Base-by-base conservation (phyloP, 2,888 invertebrate species). In the Tryphoninae sp. region DNA sequence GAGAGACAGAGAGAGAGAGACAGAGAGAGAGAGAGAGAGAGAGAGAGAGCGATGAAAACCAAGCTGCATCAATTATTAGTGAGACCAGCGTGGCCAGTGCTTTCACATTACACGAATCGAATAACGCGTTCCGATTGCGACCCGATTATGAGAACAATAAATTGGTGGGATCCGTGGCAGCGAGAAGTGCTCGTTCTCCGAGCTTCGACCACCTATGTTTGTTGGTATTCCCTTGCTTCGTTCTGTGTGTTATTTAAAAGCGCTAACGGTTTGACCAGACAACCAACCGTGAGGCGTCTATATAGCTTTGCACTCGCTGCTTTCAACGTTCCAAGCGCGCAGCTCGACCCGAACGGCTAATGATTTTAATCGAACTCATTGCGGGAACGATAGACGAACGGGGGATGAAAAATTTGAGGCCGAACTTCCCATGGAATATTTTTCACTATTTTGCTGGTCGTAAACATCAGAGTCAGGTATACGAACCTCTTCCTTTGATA, bases 1-100 rank as follows among this genome's bases (percentile, higher is more conserved):
- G 19, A 33, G 33, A 45, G 42, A 23, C 33, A 58, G 40, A 8
- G n/a, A 53, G 65, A 11, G 13, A 23, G 42, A 22, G 11, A 8
- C 6, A 1, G 3, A 23, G 9, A 13, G 22, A 23, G 1, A 11
- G 13, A 19, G 23, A 13, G 78, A 61, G 72, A 49, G 62, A 72
- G 19, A 33, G 33, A 45, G 42, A 23, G 45, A 58, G 40, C 62
- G 55, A 74, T 81, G 58, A 67, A 73, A 76, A 68, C 75, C 81
- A 75, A 82, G 68, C 79, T 79, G 89, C 90, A 90, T 91, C 91
- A 91, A 91, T 91, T 90, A 89, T 89, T 45, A 89, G 89, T 89
- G 90, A 90, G 89, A 89, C 87, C 87, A 84, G 86, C 87, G 64
- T 62, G 85, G 84, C 79, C 78, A 59, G 83, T 82, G 85, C 86